Evolutionary conservation across 2,888 invertebrate species (phyloP), one percentile per base, ranked within the genome.

Genomic region (Cordilura impudica): DNA sequence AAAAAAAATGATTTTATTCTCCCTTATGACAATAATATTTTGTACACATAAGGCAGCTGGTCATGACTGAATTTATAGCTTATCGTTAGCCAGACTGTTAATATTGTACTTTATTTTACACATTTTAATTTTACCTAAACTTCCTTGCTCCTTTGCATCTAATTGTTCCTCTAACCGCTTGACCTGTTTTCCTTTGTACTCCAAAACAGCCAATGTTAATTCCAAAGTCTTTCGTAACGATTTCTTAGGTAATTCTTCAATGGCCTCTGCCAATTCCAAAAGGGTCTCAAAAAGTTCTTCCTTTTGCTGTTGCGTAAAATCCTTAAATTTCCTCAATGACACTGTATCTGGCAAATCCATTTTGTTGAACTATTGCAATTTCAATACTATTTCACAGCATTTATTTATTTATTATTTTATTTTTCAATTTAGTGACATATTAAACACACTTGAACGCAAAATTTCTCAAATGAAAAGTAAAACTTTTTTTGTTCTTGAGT

Each of bases 181-280:
- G 1, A 87, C 88, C 83, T 88, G 84, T 39, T 87, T 84, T 8
- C 88, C 88, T 81, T 90, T 90, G 81, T 86, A 87, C 76, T 85
- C 84, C 71, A 90, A 53, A 2, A 89, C 86, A 21, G 84, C 84
- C 80, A 90, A 74, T 6, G 88, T 85, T 14, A 90, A 75, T n/a
- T 88, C 86, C 53, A 90, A 83, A 18, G 87, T 86, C 76, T 87
- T 89, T 18, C 89, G 85, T 61, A 87, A 82, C 23, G 86, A 87
- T 77, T 87, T 88, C 67, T 86, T 87, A 16, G 89, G 89, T 82
- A 90, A 76, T 78, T 87, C 87, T 16, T 89, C 87, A 12, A 87
- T 72, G 16, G 85, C 82, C 12, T 85, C 84, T 8, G 84, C 78
- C 54, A 87, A 69, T 39, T 85, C 83, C 21, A 88, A 81, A n/a